phyloP scores from a whole-genome alignment of 2,113 vertebrate species.

The Cephalopterus ornatus region DNA sequence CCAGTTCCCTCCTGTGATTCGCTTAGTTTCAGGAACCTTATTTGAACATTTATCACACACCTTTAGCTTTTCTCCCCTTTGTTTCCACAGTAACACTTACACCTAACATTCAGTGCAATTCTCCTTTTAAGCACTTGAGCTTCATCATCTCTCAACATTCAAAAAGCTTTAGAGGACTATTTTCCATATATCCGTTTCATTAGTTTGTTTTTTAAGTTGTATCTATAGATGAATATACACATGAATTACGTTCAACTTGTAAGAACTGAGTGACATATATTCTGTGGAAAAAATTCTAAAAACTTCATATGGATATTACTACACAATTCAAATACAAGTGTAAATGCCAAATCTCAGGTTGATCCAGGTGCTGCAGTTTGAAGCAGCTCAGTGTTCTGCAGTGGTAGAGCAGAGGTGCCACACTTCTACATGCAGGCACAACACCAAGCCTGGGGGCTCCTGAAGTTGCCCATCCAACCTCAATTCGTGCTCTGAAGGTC shows the following conservation, averaged over 20 bases:
- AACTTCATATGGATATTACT: neutral
- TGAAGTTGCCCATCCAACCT: neutral
- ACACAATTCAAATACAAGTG: fast-evolving
- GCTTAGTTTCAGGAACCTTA: too few species aligned
- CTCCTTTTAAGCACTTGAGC: neutral
- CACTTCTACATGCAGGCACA: fast-evolving
- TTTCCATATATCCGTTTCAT: neutral
- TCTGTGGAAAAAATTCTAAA: too few species aligned
- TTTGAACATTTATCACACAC: too few species aligned
- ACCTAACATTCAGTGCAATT: neutral
- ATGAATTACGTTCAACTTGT: neutral
- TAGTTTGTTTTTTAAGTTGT: neutral
- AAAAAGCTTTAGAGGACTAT: neutral
- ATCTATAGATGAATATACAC: neutral
- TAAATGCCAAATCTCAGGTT: neutral
- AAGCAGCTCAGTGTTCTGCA: neutral
- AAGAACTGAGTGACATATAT: too few species aligned
- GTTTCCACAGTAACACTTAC: neutral
- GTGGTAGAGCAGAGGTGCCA: neutral
- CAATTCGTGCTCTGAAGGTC: neutral
- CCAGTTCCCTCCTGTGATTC: neutral
- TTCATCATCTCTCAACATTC: neutral
- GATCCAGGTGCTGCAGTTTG: neutral
- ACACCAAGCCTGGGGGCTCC: fast-evolving
- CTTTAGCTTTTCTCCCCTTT: neutral